Conservation (phyloP, 2,797 vertebrate genomes). For the Thunnus albacares region DNA sequence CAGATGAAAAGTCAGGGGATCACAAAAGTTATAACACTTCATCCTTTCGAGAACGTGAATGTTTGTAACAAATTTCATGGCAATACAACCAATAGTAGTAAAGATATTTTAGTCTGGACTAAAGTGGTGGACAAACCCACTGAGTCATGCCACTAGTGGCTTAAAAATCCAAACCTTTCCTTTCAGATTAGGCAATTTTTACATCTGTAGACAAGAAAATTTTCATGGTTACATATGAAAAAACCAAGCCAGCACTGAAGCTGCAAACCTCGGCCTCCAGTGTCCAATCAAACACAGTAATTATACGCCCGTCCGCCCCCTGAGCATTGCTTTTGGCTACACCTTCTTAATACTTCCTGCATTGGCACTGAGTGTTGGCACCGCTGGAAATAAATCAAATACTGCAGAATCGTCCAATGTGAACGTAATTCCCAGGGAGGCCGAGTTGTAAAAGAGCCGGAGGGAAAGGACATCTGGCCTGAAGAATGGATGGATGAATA, state of each 20-base stretch:
- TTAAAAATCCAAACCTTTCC: neutral
- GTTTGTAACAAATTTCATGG: neutral
- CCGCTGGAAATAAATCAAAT: neutral
- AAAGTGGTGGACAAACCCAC: neutral
- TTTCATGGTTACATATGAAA: neutral
- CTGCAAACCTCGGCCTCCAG: neutral
- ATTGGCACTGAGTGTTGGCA: slow-evolving; percentile 24
- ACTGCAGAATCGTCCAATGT: slow-evolving; percentile 9
- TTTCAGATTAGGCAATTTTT: neutral
- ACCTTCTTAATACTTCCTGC: slow-evolving; percentile 7
- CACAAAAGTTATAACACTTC: neutral
- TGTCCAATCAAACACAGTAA: slow-evolving; percentile 32
- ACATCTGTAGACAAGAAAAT: neutral
- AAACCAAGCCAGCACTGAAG: neutral
- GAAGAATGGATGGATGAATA: slow-evolving; percentile 40
- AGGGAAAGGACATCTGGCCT: slow-evolving; percentile 57
- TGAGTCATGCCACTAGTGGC: no score
- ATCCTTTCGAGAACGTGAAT: no score
- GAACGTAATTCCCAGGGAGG: neutral
- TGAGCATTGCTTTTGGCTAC: slow-evolving; percentile 10
- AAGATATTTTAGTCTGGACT: neutral
- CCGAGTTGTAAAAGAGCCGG: slow-evolving; percentile 13
- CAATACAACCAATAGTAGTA: neutral
- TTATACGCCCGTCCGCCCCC: neutral
- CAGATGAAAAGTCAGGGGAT: no score